Conservation (phyloP, 2,113 vertebrate genomes). For the Dipodomys ordii region DNA sequence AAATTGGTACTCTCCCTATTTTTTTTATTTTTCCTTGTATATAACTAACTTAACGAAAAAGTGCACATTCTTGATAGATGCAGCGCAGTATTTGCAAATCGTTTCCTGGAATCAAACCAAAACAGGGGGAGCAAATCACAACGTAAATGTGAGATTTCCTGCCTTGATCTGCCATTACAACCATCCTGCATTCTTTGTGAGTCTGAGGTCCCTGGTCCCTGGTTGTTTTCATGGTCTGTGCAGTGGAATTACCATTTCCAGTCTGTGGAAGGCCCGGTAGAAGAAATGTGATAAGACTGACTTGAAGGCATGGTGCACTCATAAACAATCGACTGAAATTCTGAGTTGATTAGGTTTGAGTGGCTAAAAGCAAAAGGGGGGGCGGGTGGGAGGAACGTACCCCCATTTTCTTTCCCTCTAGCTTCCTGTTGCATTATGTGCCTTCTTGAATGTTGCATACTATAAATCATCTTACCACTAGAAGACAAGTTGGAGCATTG, state of each 20-base stretch:
- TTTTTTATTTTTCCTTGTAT: background rate
- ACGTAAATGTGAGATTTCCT: background rate
- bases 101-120: conserved; percentile 34
- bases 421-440: conserved; percentile 75
- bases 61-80: background rate
- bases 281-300: conserved; percentile 66
- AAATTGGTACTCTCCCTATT: background rate
- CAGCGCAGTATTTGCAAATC: conserved; percentile 7
- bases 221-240: conserved; percentile 54
- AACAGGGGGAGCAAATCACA: background rate
- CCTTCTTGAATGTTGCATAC: conserved; percentile 74
- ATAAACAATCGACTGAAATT: conserved; percentile 68
- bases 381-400: conserved; percentile 6
- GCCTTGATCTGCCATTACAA: conserved; percentile 55
- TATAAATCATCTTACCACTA: conserved; percentile 82
- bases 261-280: conserved; percentile 18
- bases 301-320: conserved; percentile 68
- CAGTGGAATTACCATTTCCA: conserved; percentile 66
- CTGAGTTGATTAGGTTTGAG: conserved; percentile 73
- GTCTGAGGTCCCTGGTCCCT: conserved; percentile 45
- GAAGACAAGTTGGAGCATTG: conserved; percentile 76
- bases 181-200: background rate
- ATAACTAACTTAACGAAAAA: conserved; percentile 29
- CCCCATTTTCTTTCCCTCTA: conserved; percentile 56
- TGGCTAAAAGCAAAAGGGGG: conserved; percentile 20